Evolutionary conservation across 2,113 vertebrate genomes (phyloP), one percentile per base, ranked within the genome.

Genomic region (Gobiocypris rarus): DNA sequence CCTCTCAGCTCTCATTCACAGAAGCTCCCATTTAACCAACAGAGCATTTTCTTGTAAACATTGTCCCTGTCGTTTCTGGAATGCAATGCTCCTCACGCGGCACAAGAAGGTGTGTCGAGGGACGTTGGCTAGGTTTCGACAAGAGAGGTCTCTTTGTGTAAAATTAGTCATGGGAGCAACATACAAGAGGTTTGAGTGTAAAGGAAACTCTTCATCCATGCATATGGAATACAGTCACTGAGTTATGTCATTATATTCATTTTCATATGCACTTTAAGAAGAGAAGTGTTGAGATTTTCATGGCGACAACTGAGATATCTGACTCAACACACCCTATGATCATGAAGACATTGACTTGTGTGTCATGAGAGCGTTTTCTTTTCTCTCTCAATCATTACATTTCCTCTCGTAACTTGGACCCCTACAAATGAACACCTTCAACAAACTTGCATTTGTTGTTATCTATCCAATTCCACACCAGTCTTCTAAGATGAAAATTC

Each of bases 1-100:
- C 86, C 86, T 97, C 92, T 94, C 93, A 3, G 92, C 96, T 78
- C 96, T 97, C 78, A 95, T 95, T 71, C 97, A 98, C 86, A 92
- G 94, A 88, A 93, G 93, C 77, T 91, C 89, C 81, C 94, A 95
- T 84, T 92, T 93, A 41, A 88, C 92, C 86, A 93, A 88, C 88
- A 93, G 94, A 89, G 92, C 94, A 17, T 95, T 95, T 86, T 94
- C 94, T 87, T 95, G 94, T 87, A 89, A 87, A 63, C 91, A 89
- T 86, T 95, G 94, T 89, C 88, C 91, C 7, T 90, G 90, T 83
- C 88, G 93, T 87, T 95, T 95, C 88, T 95, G 94, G 94, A 95
- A 95, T 22, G 91, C 92, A 31, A 88, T 89, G 3, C 94, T 95
- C 74, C 93, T 95, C 83, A 87, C 89, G 78, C 91, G 94, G 89